Base-by-base conservation (phyloP, 2,113 vertebrate species). In the Cacatua alba region DNA sequence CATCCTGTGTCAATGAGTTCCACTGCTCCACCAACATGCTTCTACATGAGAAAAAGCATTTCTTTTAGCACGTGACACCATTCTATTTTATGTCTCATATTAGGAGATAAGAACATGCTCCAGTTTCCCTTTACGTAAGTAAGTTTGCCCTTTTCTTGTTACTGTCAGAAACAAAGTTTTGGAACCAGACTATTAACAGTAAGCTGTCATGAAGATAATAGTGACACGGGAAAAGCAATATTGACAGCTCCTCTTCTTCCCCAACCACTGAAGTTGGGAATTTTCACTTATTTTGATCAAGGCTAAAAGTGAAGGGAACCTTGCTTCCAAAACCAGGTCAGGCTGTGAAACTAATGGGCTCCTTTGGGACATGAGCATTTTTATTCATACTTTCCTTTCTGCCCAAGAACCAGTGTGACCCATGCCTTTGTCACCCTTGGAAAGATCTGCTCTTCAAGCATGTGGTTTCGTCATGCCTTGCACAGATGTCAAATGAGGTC, bases 231-330 rank as follows among this genome's bases (percentile, higher is more conserved):
- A 90, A 43, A 48, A 88, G 63, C 57, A 92, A 79, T 64, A 94
- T 33, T 93, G 94, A 92, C 95, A 96, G 92, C 21, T 88, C 68
- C 46, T 90, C 79, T 75, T 91, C 93, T 83, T 67, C 62, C 86
- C 86, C 35, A 76, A 12, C 44, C 57, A 94, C 60, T 78, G 72
- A 77, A 86, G 72, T 75, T 68, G 65, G 82, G 82, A 88, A 57
- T 91, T 96, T 84, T 92, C 77, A 72, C 43, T 78, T 90, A 64
- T 52, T 97, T 79, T 88, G 86, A 96, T 96, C 48, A 96, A 96
- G 86, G 80, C 88, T 70, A 93, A 76, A 37, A 84, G 19, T 3
- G 25, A 86, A 92, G 69, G 31, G 13, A 93, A 90, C n/a, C 35
- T 51, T 78, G 72, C 77, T 82, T 92, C 88, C 86, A 86, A 95